Base-by-base conservation (phyloP, 2,113 vertebrate genomes). In the Lutjanus erythropterus region DNA sequence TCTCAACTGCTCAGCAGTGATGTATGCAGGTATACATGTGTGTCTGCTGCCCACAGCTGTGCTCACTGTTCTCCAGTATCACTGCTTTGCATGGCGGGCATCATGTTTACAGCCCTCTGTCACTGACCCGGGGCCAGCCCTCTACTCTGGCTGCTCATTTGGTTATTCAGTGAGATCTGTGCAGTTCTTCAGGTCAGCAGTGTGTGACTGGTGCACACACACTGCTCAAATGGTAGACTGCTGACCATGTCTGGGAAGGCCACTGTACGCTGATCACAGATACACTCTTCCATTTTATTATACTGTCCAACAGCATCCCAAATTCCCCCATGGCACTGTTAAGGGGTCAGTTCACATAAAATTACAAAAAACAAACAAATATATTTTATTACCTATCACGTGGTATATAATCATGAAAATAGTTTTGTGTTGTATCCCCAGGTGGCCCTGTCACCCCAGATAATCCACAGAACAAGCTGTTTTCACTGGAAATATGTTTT, bases 21-120 rank as follows among this genome's bases (percentile, higher is more conserved):
- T 33, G 67, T 12, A n/a, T 59, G 55, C 80, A 80, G 68, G 65
- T 68, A n/a, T 2, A 29, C 35, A 62, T 66, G 18, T 60, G 66
- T 49, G 59, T 46, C 12, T 68, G 56, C 19, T 55, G 77, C 59
- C 62, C 81, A 59, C 85, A 87, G 85, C 83, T 83, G 82, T 78
- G 81, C 14, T 83, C 52, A 39, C 72, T 71, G 52, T 31, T 86
- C 85, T 87, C 81, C 62, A 53, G 81, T 90, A 74, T 89, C 78
- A 75, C 81, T 91, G 93, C 75, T 94, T 95, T 93, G 93, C 94
- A 94, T 95, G 80, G 61, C 47, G 19, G 78, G 68, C 85, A 86
- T 89, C 41, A 31, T 90, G 91, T 94, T 93, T 88, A 89, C 84
- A 90, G 86, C 81, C 68, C 79, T 85, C 61, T 37, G 70, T 86